phyloP scores from a whole-genome alignment of 2,113 vertebrate genomes.

The Australoheros scitulus region DNA sequence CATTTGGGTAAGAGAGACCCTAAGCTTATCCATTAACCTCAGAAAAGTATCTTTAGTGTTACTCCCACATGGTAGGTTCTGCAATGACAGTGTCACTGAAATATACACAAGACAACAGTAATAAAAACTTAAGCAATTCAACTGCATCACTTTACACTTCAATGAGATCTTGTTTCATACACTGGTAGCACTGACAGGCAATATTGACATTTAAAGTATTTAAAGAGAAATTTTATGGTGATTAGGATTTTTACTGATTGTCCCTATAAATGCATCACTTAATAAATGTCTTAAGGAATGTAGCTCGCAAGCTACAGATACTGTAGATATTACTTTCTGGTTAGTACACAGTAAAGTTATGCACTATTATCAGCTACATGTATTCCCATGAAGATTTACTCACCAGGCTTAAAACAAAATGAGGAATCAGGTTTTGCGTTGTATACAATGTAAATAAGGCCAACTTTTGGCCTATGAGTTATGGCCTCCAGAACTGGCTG shows the following conservation, averaged over 20 bases:
- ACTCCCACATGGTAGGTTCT: constrained; percentile 36
- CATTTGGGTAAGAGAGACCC: constrained; percentile 75
- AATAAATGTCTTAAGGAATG: neutral
- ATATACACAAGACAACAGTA: constrained; percentile 32
- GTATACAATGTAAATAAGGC: constrained; percentile 81
- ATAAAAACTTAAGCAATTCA: constrained; percentile 48
- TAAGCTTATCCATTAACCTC: constrained; percentile 71
- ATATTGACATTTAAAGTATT: constrained; percentile 2
- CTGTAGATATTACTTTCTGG: neutral
- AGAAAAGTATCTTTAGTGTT: constrained; percentile 59
- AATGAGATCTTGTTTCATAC: neutral
- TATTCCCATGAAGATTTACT: constrained; percentile 60
- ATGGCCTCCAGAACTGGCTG: constrained; percentile 73
- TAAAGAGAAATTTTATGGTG: neutral
- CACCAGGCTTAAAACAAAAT: constrained; percentile 63
- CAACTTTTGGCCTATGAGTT: constrained; percentile 78
- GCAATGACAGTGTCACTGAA: constrained; percentile 26
- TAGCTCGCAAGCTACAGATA: neutral
- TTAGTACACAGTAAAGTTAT: constrained; percentile 17
- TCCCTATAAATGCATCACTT: neutral
- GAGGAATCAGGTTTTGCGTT: constrained; percentile 68
- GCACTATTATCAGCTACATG: constrained; percentile 15
- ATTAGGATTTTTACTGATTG: neutral
- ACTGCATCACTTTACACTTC: constrained; percentile 19
- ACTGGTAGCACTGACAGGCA: neutral